Conservation (phyloP, 2,888 invertebrate species). For the Teleogryllus oceanicus region DNA sequence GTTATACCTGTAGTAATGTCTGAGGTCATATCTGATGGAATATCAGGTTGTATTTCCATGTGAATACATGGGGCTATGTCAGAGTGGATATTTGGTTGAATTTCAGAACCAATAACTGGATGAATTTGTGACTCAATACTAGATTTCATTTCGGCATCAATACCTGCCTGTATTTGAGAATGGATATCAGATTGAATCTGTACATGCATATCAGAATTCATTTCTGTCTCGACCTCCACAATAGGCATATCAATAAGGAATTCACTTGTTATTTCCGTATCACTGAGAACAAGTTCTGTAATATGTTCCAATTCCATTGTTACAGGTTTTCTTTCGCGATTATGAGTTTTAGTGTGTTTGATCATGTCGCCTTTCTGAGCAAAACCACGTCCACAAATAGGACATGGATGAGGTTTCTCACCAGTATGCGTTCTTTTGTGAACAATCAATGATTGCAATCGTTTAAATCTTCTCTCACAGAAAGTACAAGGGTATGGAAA, state of each 20-base stretch:
- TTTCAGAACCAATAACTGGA: not conserved
- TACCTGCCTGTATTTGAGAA: slow-evolving; percentile 20
- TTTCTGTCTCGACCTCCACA: slow-evolving; percentile 33
- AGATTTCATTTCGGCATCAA: not conserved
- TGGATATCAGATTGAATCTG: slow-evolving; percentile 22
- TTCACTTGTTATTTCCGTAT: slow-evolving; percentile 32
- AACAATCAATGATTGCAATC: slow-evolving; percentile 36
- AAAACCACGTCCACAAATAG: slow-evolving; percentile 36
- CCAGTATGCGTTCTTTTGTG: slow-evolving; percentile 37
- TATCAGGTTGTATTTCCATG: not conserved
- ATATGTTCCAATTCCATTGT: slow-evolving; percentile 34
- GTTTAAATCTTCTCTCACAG: slow-evolving; percentile 36
- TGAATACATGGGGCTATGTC: not conserved
- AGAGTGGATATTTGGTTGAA: not conserved
- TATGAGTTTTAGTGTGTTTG: slow-evolving; percentile 37
- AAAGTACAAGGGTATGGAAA: slow-evolving; percentile 35
- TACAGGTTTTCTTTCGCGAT: slow-evolving; percentile 22
- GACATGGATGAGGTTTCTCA: slow-evolving; percentile 35
- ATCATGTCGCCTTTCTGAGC: slow-evolving; percentile 36
- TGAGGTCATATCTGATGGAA: not conserved
- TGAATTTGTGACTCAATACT: not conserved
- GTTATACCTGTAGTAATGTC: not conserved
- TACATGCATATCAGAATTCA: slow-evolving; percentile 25
- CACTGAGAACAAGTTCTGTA: slow-evolving; percentile 32
- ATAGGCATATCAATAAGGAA: slow-evolving; percentile 34